Percentiles rank a stretch among this genome's conserved stretches.
Conservation (phyloP, 2,888 invertebrate genomes). For the Amphipoea lucens region DNA sequence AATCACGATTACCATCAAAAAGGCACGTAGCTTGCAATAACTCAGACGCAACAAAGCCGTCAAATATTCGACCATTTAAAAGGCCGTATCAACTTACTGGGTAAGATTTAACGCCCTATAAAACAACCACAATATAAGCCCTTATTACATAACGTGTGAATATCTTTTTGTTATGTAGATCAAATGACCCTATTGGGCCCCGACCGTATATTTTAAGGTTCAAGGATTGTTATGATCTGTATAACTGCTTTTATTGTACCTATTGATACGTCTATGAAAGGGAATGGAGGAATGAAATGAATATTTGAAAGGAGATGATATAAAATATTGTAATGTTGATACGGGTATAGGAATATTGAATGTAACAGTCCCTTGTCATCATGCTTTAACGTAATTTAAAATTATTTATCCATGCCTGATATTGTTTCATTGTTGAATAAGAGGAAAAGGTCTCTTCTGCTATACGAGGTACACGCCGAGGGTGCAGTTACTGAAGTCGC, state of each 20-base stretch:
- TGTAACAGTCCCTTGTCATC: constrained; percentile 42
- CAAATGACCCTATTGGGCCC: constrained; percentile 63
- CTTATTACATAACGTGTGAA: constrained; percentile 62
- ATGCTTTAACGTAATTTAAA: constrained; percentile 48
- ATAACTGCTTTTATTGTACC: constrained; percentile 65
- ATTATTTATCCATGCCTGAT: constrained; percentile 23
- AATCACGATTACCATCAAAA: constrained; percentile 36
- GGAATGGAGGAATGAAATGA: constrained; percentile 59
- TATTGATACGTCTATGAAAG: constrained; percentile 63
- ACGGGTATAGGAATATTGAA: constrained; percentile 50
- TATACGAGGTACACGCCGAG: too few relatives aligned
- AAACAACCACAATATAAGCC: constrained; percentile 52
- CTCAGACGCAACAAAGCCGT: constrained; percentile 30
- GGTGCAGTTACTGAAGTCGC: too few relatives aligned
- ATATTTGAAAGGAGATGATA: constrained; percentile 57
- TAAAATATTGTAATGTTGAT: constrained; percentile 61
- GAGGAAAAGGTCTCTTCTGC: background rate
- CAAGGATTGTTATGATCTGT: constrained; percentile 63
- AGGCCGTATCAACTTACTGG: constrained; percentile 37
- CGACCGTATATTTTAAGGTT: constrained; percentile 62
- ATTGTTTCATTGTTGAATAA: constrained; percentile 1
- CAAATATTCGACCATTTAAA: constrained; percentile 57
- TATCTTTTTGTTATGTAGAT: constrained; percentile 75
- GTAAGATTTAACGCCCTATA: constrained; percentile 54
- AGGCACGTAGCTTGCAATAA: constrained; percentile 23